Percentiles rank a stretch among this genome's conserved stretches.
phyloP scores from a whole-genome alignment of 2,888 invertebrate species.

The Plagodis pulveraria region DNA sequence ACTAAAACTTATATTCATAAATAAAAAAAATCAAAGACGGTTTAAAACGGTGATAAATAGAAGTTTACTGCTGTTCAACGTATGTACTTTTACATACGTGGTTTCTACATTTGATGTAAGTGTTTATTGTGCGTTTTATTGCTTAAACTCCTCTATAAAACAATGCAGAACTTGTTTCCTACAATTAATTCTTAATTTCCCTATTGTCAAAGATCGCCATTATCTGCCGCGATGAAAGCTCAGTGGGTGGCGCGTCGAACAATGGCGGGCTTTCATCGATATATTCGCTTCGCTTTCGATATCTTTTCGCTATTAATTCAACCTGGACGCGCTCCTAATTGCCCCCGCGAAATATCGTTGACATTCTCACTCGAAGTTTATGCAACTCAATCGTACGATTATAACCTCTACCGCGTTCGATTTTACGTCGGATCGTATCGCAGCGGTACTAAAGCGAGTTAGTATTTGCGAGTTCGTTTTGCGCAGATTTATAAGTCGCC shows the following conservation, averaged over 20 bases:
- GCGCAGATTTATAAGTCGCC: conserved; percentile 57
- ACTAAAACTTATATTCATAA: not conserved
- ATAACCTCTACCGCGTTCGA: conserved; percentile 16
- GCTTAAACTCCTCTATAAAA: conserved; percentile 12
- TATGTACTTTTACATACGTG: too few relatives aligned
- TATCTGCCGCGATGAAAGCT: conserved; percentile 30
- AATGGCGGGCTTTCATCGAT: conserved; percentile 36
- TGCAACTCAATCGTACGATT: conserved; percentile 23
- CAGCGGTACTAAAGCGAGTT: conserved; percentile 26
- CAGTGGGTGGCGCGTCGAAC: conserved; percentile 36
- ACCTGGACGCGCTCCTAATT: conserved; percentile 60
- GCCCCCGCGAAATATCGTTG: conserved; percentile 61
- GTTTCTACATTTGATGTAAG: not conserved
- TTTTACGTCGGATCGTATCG: conserved; percentile 26
- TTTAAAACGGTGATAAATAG: not conserved
- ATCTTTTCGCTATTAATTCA: conserved; percentile 61
- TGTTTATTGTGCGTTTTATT: conserved; percentile 5
- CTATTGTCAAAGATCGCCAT: conserved; percentile 30
- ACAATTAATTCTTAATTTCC: conserved; percentile 34
- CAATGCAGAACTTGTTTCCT: conserved; percentile 21
- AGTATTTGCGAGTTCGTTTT: conserved; percentile 44
- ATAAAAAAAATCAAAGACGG: not conserved
- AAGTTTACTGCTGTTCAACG: not conserved
- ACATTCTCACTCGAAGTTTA: conserved; percentile 35
- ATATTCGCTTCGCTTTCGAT: conserved; percentile 49